Evolutionary conservation across 2,113 vertebrate genomes (phyloP).

Genomic region (Tapirus terrestris): DNA sequence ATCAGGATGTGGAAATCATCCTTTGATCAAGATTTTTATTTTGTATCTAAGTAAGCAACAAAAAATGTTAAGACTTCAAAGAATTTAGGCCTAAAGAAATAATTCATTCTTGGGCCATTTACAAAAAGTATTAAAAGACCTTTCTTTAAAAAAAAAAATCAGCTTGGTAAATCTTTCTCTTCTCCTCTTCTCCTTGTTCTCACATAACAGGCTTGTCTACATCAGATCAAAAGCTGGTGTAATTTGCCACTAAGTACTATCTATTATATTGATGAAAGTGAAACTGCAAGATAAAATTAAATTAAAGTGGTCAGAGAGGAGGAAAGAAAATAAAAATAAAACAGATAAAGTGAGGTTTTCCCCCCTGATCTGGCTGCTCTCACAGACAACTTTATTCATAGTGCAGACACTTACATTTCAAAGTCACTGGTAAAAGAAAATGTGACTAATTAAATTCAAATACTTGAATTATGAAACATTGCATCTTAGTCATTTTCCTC

Average conservation of each 20-base stretch:
- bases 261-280: conserved; percentile 52
- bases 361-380: background rate
- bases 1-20: background rate
- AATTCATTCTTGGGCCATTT: background rate
- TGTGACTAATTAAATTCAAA: conserved; percentile 66
- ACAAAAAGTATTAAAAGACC: background rate
- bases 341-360: conserved; percentile 4
- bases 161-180: background rate
- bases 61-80: conserved; percentile 56
- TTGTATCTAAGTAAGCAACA: conserved; percentile 2
- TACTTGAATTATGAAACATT: conserved; percentile 66
- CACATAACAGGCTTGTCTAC: background rate
- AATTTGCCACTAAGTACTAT: conserved; percentile 34
- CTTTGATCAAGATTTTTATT: conserved; percentile 36
- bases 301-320: conserved; percentile 44
- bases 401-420: conserved; percentile 42
- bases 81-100: background rate
- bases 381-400: background rate
- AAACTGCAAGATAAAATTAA: conserved; percentile 50
- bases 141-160: background rate
- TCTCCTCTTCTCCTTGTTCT: conserved; percentile 39
- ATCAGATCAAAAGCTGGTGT: conserved; percentile 62
- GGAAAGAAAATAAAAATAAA: conserved; percentile 54
- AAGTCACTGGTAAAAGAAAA: conserved; percentile 61
- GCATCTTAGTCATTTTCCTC: conserved; percentile 60